Evolutionary conservation across 1,140 invertebrate species (phyloP).

Genomic region (Pseudachorutes palmiensis): DNA sequence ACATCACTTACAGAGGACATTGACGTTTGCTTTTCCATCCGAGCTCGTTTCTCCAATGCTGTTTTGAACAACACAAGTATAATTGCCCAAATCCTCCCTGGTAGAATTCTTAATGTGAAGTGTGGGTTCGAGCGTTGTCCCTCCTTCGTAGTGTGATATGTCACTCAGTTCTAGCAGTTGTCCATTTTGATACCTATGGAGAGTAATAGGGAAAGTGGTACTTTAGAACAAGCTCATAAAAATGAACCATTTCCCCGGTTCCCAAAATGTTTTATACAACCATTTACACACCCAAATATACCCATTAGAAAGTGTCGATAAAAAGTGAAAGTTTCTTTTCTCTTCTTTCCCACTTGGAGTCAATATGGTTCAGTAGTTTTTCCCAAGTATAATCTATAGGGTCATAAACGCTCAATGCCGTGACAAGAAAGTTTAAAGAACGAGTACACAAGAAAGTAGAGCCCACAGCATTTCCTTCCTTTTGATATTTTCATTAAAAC

Average conservation of each 20-base stretch:
- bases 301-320: not conserved
- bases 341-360: not conserved
- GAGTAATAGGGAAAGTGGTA: constrained; percentile 29
- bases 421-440: not conserved
- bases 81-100: constrained; percentile 67
- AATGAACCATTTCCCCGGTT: not conserved
- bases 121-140: constrained; percentile 59
- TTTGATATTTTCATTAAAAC: not conserved
- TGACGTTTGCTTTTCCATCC: constrained; percentile 59
- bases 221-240: not conserved
- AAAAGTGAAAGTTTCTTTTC: not conserved
- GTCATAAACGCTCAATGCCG: not conserved
- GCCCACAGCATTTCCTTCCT: not conserved
- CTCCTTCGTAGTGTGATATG: constrained; percentile 61
- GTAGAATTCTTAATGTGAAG: constrained; percentile 67
- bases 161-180: constrained; percentile 56
- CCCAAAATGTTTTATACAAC: not conserved
- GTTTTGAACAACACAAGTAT: constrained; percentile 69
- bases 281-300: not conserved
- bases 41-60: constrained; percentile 60
- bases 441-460: too few species aligned
- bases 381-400: not conserved
- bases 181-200: constrained; percentile 66
- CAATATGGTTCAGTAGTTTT: not conserved
- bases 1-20: constrained; percentile 65